phyloP scores from a whole-genome alignment of 53 echinoderm and acorn worm genomes.

The Luidia sarsii region DNA sequence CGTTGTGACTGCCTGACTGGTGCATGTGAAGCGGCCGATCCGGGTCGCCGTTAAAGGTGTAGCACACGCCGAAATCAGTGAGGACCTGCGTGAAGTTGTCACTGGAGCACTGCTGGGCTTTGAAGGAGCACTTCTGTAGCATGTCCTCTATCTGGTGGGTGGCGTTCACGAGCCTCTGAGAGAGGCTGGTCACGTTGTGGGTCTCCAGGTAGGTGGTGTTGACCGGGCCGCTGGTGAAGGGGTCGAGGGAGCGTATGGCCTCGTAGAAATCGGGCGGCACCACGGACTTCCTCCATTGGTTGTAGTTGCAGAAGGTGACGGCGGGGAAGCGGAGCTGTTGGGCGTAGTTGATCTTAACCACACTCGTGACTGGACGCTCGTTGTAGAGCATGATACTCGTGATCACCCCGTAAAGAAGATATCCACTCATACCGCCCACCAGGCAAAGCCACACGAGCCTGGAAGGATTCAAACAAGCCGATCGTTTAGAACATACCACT shows the following conservation, averaged over 20 bases:
- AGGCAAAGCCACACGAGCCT: constrained; percentile 54
- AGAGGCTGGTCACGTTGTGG: constrained; percentile 3
- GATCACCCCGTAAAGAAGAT: constrained; percentile 41
- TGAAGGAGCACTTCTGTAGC: constrained; percentile 57
- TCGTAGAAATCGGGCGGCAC: constrained; percentile 5
- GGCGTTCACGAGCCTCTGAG: background rate
- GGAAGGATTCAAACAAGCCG: background rate
- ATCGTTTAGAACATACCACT: too few relatives aligned
- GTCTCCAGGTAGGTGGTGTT: background rate
- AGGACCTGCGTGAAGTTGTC: constrained; percentile 61
- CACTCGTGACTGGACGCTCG: constrained; percentile 44
- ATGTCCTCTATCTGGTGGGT: constrained; percentile 64
- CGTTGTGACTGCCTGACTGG: constrained; percentile 64
- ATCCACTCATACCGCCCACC: constrained; percentile 21
- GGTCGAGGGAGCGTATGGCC: background rate
- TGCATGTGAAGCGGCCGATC: constrained; percentile 17
- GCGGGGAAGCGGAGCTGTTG: constrained; percentile 52
- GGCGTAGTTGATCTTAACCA: constrained; percentile 52
- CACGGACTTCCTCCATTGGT: constrained; percentile 51
- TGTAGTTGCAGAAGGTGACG: constrained; percentile 69
- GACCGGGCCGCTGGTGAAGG: background rate
- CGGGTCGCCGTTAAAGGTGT: constrained; percentile 61
- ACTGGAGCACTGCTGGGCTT: constrained; percentile 40
- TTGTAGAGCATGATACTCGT: constrained; percentile 27
- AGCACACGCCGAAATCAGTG: constrained; percentile 73